Evolutionary conservation across 2,888 invertebrate species (phyloP).

Genomic region (Lobophora halterata): DNA sequence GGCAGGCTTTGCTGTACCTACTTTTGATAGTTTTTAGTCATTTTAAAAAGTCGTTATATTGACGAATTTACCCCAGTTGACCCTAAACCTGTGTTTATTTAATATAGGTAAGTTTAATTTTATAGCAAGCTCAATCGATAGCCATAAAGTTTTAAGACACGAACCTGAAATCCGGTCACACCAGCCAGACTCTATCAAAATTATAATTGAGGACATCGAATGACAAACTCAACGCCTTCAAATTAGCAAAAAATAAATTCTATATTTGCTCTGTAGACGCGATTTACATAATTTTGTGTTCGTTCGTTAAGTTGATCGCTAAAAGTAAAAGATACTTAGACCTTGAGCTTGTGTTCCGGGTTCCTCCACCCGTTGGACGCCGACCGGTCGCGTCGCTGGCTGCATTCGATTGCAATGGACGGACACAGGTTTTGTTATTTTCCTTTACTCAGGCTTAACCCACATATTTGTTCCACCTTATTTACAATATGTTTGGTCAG

Average conservation of each 20-base stretch:
- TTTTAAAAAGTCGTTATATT: too few relatives aligned
- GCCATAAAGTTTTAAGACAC: constrained; percentile 3
- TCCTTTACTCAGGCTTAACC: too few relatives aligned
- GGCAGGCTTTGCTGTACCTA: too few relatives aligned
- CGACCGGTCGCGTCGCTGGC: constrained; percentile 50
- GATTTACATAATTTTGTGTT: constrained; percentile 34
- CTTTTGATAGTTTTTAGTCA: too few relatives aligned
- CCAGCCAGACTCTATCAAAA: constrained; percentile 16
- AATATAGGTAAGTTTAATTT: constrained; percentile 2
- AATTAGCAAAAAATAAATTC: constrained; percentile 31
- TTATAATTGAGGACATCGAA: constrained; percentile 21
- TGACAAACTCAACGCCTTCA: constrained; percentile 26
- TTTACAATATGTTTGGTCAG: too few relatives aligned
- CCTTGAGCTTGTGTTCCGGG: constrained; percentile 74
- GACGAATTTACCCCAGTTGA: too few relatives aligned
- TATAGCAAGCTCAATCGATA: too few relatives aligned
- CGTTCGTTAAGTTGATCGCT: constrained; percentile 39
- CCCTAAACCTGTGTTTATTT: too few relatives aligned
- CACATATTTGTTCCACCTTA: too few relatives aligned
- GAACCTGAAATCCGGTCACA: constrained; percentile 16
- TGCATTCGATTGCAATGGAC: constrained; percentile 20
- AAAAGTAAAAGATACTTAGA: constrained; percentile 65
- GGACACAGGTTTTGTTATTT: constrained; percentile 9
- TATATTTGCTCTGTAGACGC: constrained; percentile 31
- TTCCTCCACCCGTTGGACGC: constrained; percentile 44